These are phyloP conservation scores for Drepana falcataria DNA, from an alignment of 2,888 invertebrate species.

Conservation along the genomic window DNA sequence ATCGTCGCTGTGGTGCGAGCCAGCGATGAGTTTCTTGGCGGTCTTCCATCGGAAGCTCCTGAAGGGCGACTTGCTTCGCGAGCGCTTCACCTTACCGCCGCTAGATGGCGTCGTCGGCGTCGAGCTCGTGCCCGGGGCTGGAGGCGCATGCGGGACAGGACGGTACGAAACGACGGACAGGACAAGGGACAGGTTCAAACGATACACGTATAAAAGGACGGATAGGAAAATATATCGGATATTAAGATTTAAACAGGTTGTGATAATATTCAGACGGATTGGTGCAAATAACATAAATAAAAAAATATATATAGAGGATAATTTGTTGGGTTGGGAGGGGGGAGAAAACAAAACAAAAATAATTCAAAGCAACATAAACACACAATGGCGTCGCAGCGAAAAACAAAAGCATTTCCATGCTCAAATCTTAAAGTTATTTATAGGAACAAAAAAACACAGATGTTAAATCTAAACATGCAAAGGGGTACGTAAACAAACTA, in stretches of 20 bases:
- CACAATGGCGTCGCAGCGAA: slow-evolving; percentile 63
- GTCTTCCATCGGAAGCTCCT: slow-evolving; percentile 95
- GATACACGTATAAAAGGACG: slow-evolving; percentile 4
- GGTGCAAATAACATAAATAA: slow-evolving; percentile 9
- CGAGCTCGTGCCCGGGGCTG: slow-evolving; percentile 65
- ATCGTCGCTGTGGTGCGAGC: slow-evolving; percentile 88
- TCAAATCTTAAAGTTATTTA: slow-evolving; percentile 10
- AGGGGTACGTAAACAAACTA: slow-evolving; percentile 18
- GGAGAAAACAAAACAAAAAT: slow-evolving; percentile 53
- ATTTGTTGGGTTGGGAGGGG: slow-evolving; percentile 22
- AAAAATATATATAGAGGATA: neutral
- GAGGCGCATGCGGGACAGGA: slow-evolving; percentile 13
- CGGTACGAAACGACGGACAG: slow-evolving; percentile 15
- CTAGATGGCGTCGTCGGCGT: slow-evolving; percentile 67
- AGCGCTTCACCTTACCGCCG: slow-evolving; percentile 86
- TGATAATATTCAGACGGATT: neutral
- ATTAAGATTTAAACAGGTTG: slow-evolving; percentile 3
- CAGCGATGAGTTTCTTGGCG: slow-evolving; percentile 82
- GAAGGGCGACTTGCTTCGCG: slow-evolving; percentile 96
- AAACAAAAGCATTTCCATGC: slow-evolving; percentile 62
- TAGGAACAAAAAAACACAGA: slow-evolving; percentile 65
- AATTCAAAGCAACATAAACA: slow-evolving; percentile 73
- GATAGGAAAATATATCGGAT: slow-evolving; percentile 10
- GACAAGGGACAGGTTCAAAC: slow-evolving; percentile 11
- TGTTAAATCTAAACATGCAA: slow-evolving; percentile 41